Evolutionary conservation across 2,113 vertebrate species (phyloP).

Genomic region (Dasyurus viverrinus): DNA sequence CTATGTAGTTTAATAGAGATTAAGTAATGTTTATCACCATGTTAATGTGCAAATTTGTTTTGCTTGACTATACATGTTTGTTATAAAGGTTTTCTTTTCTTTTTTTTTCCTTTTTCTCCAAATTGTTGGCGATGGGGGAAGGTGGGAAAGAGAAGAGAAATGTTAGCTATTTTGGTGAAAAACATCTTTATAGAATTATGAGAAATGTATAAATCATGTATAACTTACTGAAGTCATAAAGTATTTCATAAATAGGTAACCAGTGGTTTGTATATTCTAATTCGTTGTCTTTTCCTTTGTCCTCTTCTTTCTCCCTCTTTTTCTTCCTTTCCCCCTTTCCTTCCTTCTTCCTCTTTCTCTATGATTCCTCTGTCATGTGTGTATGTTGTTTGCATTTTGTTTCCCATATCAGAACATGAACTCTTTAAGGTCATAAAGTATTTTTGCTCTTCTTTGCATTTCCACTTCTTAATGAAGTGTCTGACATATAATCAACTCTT

Average conservation of each 20-base stretch:
- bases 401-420: background rate
- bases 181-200: background rate
- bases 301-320: background rate
- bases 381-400: background rate
- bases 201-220: background rate
- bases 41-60: background rate
- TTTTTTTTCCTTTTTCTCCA: background rate
- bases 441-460: background rate
- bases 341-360: background rate
- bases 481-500: background rate
- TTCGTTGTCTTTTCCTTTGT: background rate
- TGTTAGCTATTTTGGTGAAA: background rate
- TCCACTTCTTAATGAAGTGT: background rate
- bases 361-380: background rate
- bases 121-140: background rate
- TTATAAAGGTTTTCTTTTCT: background rate
- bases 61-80: background rate
- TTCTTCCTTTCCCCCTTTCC: background rate
- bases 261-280: conserved; percentile 39
- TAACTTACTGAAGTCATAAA: background rate
- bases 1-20: background rate
- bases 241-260: conserved; percentile 50
- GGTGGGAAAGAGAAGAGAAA: background rate
- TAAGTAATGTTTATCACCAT: background rate
- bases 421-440: background rate